Conservation (phyloP, 2,797 vertebrate species). For the Salarias fasciatus region DNA sequence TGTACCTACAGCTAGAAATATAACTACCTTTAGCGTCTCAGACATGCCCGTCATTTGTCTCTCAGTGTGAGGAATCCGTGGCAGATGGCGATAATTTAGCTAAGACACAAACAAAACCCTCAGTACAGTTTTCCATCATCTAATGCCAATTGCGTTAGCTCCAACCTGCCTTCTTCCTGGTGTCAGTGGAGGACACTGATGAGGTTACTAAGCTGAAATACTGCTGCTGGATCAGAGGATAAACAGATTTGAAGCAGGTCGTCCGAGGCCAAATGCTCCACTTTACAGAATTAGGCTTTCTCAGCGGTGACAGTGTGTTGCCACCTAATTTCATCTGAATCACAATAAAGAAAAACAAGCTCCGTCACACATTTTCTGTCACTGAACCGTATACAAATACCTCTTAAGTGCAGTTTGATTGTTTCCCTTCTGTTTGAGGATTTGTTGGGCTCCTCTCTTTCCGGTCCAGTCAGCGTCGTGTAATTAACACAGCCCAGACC, state of each 20-base stretch:
- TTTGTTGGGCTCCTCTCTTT: too few species aligned
- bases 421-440: too few species aligned
- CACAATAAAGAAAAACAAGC: conserved; percentile 36
- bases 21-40: too few species aligned
- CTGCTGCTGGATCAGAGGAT: conserved; percentile 45
- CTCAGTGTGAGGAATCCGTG: too few species aligned
- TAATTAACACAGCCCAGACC: too few species aligned
- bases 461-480: too few species aligned
- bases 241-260: conserved; percentile 64
- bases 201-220: conserved; percentile 65
- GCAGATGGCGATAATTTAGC: conserved; percentile 5
- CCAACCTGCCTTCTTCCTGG: conserved; percentile 11
- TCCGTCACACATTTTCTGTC: not conserved
- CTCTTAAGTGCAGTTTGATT: too few species aligned
- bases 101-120: conserved; percentile 24
- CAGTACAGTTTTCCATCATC: conserved; percentile 32
- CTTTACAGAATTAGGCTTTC: conserved; percentile 56
- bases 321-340: conserved; percentile 42
- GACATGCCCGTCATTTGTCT: too few species aligned
- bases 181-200: conserved; percentile 53
- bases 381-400: too few species aligned
- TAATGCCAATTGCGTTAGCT: conserved; percentile 32
- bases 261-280: conserved; percentile 49
- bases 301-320: conserved; percentile 26
- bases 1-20: too few species aligned